phyloP scores from a whole-genome alignment of 2,797 vertebrate species.

The Schizopygopsis pylzovi region DNA sequence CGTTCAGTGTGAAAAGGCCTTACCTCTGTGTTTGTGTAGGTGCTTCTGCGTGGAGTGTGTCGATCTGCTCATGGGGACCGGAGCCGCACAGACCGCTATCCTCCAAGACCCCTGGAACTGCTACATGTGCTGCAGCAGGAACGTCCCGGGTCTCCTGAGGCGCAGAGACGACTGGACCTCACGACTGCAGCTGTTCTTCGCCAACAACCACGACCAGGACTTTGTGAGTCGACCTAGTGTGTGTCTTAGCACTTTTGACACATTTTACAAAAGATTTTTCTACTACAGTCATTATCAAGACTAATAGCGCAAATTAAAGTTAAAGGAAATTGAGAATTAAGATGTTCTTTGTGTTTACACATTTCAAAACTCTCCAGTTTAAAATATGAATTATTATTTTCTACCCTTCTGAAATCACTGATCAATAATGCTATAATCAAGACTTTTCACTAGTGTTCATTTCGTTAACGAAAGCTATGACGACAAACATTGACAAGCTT shows the following conservation, averaged over 20 bases:
- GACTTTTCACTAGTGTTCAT: too few relatives aligned
- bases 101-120: constrained; percentile 95
- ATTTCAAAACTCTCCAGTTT: too few relatives aligned
- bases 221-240: constrained; percentile 79
- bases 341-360: too few relatives aligned
- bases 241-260: neutral
- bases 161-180: constrained; percentile 91
- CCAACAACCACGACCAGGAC: constrained; percentile 90
- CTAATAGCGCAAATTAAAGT: too few relatives aligned
- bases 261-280: neutral
- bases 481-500: neutral
- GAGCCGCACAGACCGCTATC: constrained; percentile 83
- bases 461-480: too few relatives aligned
- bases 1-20: neutral
- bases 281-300: neutral
- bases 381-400: too few relatives aligned
- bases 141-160: constrained; percentile 80
- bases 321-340: too few relatives aligned
- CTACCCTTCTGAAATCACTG: too few relatives aligned
- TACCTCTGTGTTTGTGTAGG: constrained; percentile 70
- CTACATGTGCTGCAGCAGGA: constrained; percentile 89
- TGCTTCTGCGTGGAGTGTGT: constrained; percentile 97
- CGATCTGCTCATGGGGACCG: constrained; percentile 88
- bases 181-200: constrained; percentile 91
- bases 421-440: too few relatives aligned